A percentile compares a stretch with the other conserved stretches of the same genome.
phyloP scores from a whole-genome alignment of 2,888 invertebrate genomes.

The Bombylius major region DNA sequence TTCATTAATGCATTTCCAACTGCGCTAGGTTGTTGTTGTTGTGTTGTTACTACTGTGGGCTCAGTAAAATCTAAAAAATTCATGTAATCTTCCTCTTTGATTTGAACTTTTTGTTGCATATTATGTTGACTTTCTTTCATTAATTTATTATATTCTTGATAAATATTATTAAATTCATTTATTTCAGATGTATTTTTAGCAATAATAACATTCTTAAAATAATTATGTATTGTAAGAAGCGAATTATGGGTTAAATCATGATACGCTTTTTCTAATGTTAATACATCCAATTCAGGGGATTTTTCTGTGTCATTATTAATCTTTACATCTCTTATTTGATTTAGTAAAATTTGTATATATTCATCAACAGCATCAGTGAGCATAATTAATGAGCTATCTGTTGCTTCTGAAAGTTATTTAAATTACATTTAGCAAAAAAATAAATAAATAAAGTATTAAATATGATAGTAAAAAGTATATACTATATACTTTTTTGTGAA shows the following conservation, averaged over 20 bases:
- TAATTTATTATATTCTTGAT: conserved; percentile 32
- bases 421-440: background rate
- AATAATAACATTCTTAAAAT: conserved; percentile 32
- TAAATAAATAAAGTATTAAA: background rate
- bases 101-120: conserved; percentile 27
- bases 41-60: background rate
- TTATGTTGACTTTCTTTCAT: conserved; percentile 33
- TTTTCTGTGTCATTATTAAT: conserved; percentile 17
- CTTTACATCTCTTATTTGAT: conserved; percentile 20
- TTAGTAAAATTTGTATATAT: conserved; percentile 27
- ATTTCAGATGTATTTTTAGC: conserved; percentile 30
- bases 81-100: conserved; percentile 30
- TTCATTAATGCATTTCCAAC: background rate
- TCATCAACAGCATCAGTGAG: conserved; percentile 32
- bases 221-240: conserved; percentile 30
- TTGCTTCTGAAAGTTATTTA: conserved; percentile 19
- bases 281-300: conserved; percentile 20
- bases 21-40: background rate
- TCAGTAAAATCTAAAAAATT: conserved; percentile 29
- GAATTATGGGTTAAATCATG: conserved; percentile 27
- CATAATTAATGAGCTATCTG: conserved; percentile 27
- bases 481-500: background rate
- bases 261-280: conserved; percentile 29
- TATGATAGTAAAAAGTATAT: too few species aligned
- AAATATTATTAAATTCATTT: conserved; percentile 28